Percentiles rank a stretch among this genome's conserved stretches.
Evolutionary conservation across 30 jellyfish, hydroid and myxozoan species (phyloP).

Genomic region (Hydractinia symbiolongicarpus): DNA sequence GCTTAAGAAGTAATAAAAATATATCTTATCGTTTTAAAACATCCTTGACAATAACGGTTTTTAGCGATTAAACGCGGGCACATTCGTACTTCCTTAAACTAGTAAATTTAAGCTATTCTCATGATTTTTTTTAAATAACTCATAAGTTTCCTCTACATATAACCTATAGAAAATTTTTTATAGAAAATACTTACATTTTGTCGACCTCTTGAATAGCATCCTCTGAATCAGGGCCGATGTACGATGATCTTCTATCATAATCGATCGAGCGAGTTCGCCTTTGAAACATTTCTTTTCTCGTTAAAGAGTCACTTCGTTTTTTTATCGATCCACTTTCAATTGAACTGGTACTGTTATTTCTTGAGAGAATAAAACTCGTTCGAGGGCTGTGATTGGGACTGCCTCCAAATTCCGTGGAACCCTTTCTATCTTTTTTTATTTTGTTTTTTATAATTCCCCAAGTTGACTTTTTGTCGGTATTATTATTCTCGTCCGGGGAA

Average conservation of each 20-base stretch:
- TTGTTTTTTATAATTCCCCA: constrained; percentile 22
- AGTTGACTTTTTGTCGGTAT: constrained; percentile 3
- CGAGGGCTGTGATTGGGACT: constrained; percentile 20
- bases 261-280: constrained; percentile 12
- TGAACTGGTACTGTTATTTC: constrained; percentile 24
- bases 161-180: background rate
- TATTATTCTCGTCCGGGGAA: constrained; percentile 20
- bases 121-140: background rate
- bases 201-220: background rate
- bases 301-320: background rate
- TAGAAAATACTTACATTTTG: background rate
- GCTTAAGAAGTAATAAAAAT: too few relatives aligned
- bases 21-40: too few relatives aligned
- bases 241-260: constrained; percentile 17
- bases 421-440: constrained; percentile 5
- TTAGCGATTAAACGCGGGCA: too few relatives aligned
- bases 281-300: background rate
- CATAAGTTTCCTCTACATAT: background rate
- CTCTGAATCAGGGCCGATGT: constrained; percentile 2
- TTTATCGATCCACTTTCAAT: constrained; percentile 9
- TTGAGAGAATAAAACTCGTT: background rate
- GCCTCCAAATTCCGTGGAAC: background rate
- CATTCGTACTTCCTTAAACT: too few relatives aligned
- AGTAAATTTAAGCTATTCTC: background rate
- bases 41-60: too few relatives aligned